These are phyloP conservation scores for Nycticryphes semicollaris DNA, from an alignment of 2,113 vertebrate species.

Conservation along the genomic window DNA sequence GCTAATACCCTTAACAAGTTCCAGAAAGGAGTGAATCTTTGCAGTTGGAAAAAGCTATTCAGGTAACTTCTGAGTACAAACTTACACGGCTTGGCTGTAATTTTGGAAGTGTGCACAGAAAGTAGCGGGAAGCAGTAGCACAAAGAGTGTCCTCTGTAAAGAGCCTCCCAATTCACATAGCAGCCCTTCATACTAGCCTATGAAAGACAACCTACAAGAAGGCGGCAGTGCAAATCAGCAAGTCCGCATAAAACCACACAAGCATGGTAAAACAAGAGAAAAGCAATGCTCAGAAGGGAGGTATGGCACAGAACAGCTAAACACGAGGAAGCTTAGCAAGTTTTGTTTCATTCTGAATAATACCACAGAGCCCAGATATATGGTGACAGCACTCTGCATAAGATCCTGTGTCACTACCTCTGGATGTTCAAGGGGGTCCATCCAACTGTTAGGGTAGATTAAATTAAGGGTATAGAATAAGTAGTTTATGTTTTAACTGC, in stretches of 20 bases:
- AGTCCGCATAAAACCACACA: accelerated
- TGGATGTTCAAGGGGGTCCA: background rate
- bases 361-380: background rate
- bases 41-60: background rate
- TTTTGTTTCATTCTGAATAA: background rate
- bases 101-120: background rate
- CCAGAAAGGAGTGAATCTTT: background rate
- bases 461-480: background rate
- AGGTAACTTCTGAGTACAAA: background rate
- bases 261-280: background rate
- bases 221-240: background rate
- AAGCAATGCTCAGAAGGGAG: background rate
- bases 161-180: background rate
- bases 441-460: background rate
- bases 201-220: background rate
- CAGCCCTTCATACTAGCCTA: background rate
- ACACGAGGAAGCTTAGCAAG: background rate
- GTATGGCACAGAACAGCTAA: background rate
- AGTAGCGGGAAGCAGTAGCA: background rate
- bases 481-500: background rate
- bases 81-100: background rate
- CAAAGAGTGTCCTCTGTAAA: background rate
- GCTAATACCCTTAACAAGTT: background rate
- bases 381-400: accelerated
- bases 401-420: background rate